phyloP scores from a whole-genome alignment of 2,888 invertebrate species.

The Hecatera dysodea region DNA sequence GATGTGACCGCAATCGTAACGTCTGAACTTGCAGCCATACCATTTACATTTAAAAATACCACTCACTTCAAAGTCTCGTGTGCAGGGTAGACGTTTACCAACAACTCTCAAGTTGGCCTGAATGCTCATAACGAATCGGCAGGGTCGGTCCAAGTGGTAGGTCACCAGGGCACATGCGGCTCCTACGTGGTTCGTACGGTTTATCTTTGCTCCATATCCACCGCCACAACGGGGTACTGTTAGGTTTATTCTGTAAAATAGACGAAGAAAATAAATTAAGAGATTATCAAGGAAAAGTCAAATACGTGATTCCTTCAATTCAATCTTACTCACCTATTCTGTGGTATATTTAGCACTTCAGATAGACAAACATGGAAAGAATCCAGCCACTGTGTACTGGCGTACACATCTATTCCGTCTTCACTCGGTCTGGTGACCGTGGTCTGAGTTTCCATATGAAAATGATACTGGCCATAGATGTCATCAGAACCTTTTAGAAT shows the following conservation, averaged over 20 bases:
- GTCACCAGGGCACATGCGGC: constrained; percentile 94
- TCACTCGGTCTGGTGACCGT: constrained; percentile 92
- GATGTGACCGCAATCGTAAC: no score
- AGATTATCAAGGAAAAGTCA: not conserved
- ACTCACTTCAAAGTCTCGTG: constrained; percentile 92
- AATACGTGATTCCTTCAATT: not conserved
- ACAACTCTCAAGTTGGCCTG: constrained; percentile 93
- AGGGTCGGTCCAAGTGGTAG: constrained; percentile 92
- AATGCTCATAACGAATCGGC: constrained; percentile 93
- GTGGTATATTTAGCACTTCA: constrained; percentile 87
- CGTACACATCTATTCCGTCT: constrained; percentile 92
- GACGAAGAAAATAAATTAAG: not conserved
- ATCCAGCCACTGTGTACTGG: constrained; percentile 91
- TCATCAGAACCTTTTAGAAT: constrained; percentile 90
- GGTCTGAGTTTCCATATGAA: constrained; percentile 92
- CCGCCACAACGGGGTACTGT: constrained; percentile 86
- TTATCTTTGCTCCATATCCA: constrained; percentile 93
- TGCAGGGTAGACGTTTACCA: constrained; percentile 92
- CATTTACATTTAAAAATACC: not conserved
- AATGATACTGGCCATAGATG: constrained; percentile 92
- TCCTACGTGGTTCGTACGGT: constrained; percentile 90
- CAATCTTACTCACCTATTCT: constrained; percentile 87
- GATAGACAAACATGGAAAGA: constrained; percentile 89
- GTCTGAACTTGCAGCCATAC: not conserved
- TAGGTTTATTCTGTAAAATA: constrained; percentile 75